These are phyloP conservation scores for Cyrtodaria siliqua DNA, from an alignment of 2,888 invertebrate genomes.

Conservation along the genomic window DNA sequence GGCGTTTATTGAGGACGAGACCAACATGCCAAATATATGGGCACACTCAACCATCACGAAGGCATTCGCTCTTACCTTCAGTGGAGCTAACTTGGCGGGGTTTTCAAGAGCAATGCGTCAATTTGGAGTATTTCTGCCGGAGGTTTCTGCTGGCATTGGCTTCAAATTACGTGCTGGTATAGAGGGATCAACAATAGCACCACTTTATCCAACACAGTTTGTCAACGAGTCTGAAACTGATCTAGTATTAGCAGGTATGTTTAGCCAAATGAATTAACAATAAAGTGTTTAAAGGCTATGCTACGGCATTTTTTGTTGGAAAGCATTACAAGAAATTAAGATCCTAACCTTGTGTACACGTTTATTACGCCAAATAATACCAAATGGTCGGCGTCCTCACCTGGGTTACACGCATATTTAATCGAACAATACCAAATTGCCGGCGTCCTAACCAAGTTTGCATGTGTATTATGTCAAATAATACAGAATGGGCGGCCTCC, in stretches of 20 bases:
- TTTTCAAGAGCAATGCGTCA: slow-evolving; percentile 74
- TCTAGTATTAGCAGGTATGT: slow-evolving; percentile 74
- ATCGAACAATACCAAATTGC: too few relatives aligned
- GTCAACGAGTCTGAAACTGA: slow-evolving; percentile 59
- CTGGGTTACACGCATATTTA: too few relatives aligned
- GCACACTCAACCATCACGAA: slow-evolving; percentile 70
- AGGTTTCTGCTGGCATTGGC: slow-evolving; percentile 72
- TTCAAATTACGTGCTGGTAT: slow-evolving; percentile 51
- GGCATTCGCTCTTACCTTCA: slow-evolving; percentile 52
- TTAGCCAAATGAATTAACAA: background rate
- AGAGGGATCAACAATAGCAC: slow-evolving; percentile 39
- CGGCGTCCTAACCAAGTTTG: too few relatives aligned
- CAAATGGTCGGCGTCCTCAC: too few relatives aligned
- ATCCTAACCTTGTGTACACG: too few relatives aligned
- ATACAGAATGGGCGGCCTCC: too few relatives aligned
- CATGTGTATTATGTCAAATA: too few relatives aligned
- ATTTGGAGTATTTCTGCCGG: slow-evolving; percentile 75
- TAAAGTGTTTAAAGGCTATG: background rate
- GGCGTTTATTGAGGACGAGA: slow-evolving; percentile 73
- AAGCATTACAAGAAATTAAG: background rate
- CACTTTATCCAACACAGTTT: slow-evolving; percentile 70
- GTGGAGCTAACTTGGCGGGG: slow-evolving; percentile 47
- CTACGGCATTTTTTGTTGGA: background rate
- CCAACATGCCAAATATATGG: slow-evolving; percentile 75
- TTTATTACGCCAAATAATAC: too few relatives aligned